Evolutionary conservation across 1,140 invertebrate species (phyloP), one percentile per base, ranked within the genome.

Genomic region (Trissolcus basalis): DNA sequence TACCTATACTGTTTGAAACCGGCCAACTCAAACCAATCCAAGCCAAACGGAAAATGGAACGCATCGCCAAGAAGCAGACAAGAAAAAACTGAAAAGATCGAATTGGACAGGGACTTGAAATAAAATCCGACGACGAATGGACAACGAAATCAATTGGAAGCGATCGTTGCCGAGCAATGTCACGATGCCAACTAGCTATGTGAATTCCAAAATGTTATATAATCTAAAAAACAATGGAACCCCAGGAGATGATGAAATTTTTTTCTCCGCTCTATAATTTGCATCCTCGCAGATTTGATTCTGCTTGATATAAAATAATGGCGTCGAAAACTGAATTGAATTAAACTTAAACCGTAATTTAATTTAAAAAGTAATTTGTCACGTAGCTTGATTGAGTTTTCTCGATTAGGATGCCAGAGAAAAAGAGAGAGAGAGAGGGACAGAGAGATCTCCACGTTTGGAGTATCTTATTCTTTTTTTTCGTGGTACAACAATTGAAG

Each of bases 61-160:
- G 63, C 50, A 59, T 68, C 58, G 53, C 58, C 58, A 72, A 68
- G 59, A 59, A 64, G 13, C 36, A 32, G 49, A 47, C 41, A 51
- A 33, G 39, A 51, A 63, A 43, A 58, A 73, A 55, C 13, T 11
- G 67, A 75, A 74, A 68, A 63, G 60, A 49, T 55, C 56, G 49
- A 74, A 68, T 74, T 67, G 55, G 69, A 63, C 70, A 43, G 39
- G 47, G 63, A 68, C 63, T 68, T 58, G 58, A 75, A 75, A 69
- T 69, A 75, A 75, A 75, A 75, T 69, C 53, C 59, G 54, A 12
- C 41, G 48, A 55, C 56, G 59, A 75, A 51, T 60, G 53, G 59
- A 69, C 72, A 75, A 60, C 72, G 45, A 75, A 69, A 76, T 69
- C 68, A 76, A 69, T 59, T 60, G 72, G 63, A 65, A 54, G 65